Percentiles rank a stretch among this genome's conserved stretches.
Evolutionary conservation across 2,888 invertebrate genomes (phyloP).

Genomic region (Toxonevra muliebris): DNA sequence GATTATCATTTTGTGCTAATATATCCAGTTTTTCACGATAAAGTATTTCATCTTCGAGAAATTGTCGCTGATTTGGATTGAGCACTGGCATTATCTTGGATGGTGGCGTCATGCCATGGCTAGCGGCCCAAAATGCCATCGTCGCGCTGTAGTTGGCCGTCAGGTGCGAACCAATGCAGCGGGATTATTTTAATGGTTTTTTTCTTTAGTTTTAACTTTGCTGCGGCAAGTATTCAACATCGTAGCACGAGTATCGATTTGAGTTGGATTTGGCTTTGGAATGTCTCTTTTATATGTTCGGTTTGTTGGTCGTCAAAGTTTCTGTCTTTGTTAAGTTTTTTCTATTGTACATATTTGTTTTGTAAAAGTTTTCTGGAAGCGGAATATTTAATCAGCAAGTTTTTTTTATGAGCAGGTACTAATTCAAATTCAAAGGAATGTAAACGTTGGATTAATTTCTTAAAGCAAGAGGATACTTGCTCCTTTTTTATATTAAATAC

Average conservation of each 20-base stretch:
- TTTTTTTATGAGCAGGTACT: too few relatives aligned
- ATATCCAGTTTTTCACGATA: constrained; percentile 57
- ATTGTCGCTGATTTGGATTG: constrained; percentile 65
- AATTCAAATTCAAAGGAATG: too few relatives aligned
- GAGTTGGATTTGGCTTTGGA: not conserved
- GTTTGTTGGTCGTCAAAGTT: too few relatives aligned
- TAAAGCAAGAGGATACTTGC: too few relatives aligned
- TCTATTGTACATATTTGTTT: constrained; percentile 1
- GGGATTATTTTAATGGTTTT: not conserved
- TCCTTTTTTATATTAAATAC: too few relatives aligned
- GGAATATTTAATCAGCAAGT: too few relatives aligned
- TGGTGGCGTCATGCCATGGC: constrained; percentile 45
- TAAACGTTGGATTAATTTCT: too few relatives aligned
- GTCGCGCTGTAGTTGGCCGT: not conserved
- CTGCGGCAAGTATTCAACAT: too few relatives aligned
- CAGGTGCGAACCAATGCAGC: not conserved
- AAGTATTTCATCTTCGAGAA: constrained; percentile 62
- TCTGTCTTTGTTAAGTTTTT: too few relatives aligned
- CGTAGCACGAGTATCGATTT: not conserved
- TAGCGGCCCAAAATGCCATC: constrained; percentile 60
- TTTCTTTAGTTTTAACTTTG: too few relatives aligned
- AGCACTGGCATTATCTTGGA: constrained; percentile 57
- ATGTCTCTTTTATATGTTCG: not conserved
- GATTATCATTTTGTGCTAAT: constrained; percentile 41
- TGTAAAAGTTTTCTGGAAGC: too few relatives aligned